Conservation (phyloP, 2,113 vertebrate species). For the Rattus norvegicus region DNA sequence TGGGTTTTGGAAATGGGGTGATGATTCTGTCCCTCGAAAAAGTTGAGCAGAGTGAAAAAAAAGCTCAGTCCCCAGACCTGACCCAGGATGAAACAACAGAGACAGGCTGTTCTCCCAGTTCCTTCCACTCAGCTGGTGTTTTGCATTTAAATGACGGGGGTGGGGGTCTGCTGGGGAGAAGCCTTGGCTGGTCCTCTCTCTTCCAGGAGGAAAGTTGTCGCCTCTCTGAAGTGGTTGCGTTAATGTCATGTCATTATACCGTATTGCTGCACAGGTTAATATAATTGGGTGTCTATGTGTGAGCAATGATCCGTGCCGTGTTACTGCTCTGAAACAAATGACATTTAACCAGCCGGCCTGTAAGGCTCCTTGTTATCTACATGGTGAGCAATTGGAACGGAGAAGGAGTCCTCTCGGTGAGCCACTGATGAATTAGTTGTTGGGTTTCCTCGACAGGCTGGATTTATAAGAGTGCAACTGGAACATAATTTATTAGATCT, state of each 20-base stretch:
- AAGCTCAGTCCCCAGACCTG: slow-evolving; percentile 44
- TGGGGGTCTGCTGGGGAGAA: slow-evolving; percentile 47
- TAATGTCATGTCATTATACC: slow-evolving; percentile 90
- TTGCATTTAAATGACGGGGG: slow-evolving; percentile 72
- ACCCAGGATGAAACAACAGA: slow-evolving; percentile 46
- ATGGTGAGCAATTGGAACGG: slow-evolving; percentile 87
- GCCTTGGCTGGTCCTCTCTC: slow-evolving; percentile 4
- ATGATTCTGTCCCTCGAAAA: slow-evolving; percentile 22
- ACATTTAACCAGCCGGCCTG: slow-evolving; percentile 92
- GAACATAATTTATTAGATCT: slow-evolving; percentile 90
- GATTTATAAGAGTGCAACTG: slow-evolving; percentile 89
- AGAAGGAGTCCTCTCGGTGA: slow-evolving; percentile 85
- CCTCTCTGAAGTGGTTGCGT: slow-evolving; percentile 82
- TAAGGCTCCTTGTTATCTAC: slow-evolving; percentile 91
- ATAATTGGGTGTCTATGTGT: slow-evolving; percentile 91
- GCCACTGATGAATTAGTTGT: slow-evolving; percentile 91
- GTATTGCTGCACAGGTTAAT: slow-evolving; percentile 90
- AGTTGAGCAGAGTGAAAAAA: slow-evolving; percentile 51
- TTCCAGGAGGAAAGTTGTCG: slow-evolving; percentile 74
- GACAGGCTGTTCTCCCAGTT: slow-evolving; percentile 29
- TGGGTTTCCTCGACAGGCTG: slow-evolving; percentile 90
- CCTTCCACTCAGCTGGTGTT: slow-evolving; percentile 67
- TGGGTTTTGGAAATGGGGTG: background rate
- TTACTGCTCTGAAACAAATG: slow-evolving; percentile 92
- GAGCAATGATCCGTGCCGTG: slow-evolving; percentile 91